phyloP scores from a whole-genome alignment of 2,113 vertebrate species.

The Halcyon malimbica region DNA sequence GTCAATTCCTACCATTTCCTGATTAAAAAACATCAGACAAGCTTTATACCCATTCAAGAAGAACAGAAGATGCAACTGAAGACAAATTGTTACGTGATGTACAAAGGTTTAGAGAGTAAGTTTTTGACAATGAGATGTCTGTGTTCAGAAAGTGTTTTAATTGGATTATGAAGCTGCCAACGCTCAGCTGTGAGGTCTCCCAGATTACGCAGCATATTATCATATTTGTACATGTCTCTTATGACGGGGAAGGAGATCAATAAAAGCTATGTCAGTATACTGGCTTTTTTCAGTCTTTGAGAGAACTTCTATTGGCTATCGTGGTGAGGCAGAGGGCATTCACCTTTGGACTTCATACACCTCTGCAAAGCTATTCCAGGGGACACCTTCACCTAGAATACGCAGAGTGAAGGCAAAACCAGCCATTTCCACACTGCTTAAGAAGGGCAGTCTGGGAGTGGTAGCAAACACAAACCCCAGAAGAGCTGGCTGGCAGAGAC shows the following conservation, averaged over 20 bases:
- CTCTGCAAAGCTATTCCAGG: neutral
- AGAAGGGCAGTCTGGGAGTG: neutral
- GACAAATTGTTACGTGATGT: fast-evolving
- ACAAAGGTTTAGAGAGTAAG: neutral
- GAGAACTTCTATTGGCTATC: neutral
- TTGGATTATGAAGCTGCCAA: neutral
- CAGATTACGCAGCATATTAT: neutral
- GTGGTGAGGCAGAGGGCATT: neutral
- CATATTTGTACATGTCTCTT: neutral
- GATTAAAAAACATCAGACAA: neutral
- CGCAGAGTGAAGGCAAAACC: neutral
- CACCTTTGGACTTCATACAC: neutral
- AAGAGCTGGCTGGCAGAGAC: neutral
- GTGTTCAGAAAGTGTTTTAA: neutral
- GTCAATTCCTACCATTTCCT: neutral
- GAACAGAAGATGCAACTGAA: neutral
- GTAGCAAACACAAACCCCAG: neutral
- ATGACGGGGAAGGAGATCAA: neutral
- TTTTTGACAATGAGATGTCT: neutral
- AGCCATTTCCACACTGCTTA: neutral
- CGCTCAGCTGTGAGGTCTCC: neutral
- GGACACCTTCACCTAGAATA: neutral
- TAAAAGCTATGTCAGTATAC: neutral
- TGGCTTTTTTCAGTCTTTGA: neutral
- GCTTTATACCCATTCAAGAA: neutral